A percentile compares a stretch with the other conserved stretches of the same genome.
phyloP scores from a whole-genome alignment of 2,888 invertebrate genomes.

The Callyntrura sp. region DNA sequence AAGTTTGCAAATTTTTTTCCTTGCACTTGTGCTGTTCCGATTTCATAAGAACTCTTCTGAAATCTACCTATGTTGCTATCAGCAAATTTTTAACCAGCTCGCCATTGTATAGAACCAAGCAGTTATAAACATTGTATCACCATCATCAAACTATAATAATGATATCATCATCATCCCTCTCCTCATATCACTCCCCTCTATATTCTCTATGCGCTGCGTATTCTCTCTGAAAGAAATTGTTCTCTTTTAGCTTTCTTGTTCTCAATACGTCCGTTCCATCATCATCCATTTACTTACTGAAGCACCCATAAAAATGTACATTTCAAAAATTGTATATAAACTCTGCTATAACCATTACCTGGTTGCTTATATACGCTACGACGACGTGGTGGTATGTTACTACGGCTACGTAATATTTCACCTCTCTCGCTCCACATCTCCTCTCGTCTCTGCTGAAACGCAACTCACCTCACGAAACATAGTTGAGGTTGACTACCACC shows the following conservation, averaged over 20 bases:
- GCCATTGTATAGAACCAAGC: background rate
- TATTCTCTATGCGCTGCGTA: too few species aligned
- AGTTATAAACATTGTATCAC: background rate
- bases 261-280: background rate
- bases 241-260: background rate
- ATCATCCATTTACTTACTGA: background rate
- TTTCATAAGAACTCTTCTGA: background rate
- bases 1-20: too few species aligned
- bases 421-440: background rate
- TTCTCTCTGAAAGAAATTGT: too few species aligned
- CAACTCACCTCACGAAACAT: constrained; percentile 17
- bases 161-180: background rate
- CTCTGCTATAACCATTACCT: background rate
- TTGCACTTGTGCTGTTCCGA: background rate
- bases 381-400: too few species aligned
- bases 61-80: background rate
- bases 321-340: constrained; percentile 10
- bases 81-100: background rate
- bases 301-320: background rate
- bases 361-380: background rate
- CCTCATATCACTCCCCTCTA: background rate
- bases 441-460: background rate
- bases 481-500: constrained; percentile 45
- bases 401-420: too few species aligned
- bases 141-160: background rate